Percentiles rank a stretch among this genome's conserved stretches.
Conservation (phyloP, 1,140 invertebrate genomes). For the Sarcophaga peregrina region DNA sequence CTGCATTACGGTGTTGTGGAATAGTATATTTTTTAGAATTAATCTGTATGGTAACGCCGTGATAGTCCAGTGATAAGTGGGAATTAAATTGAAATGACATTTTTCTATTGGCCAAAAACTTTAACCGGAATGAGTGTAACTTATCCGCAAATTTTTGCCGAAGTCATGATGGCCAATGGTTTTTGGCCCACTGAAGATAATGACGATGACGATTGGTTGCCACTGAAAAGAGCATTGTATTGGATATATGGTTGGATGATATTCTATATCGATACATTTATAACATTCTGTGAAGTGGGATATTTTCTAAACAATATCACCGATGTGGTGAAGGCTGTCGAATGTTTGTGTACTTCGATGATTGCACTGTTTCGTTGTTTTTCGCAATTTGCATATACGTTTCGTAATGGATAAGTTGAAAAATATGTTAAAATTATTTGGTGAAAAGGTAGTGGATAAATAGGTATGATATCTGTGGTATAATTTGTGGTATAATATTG, state of each 20-base stretch:
- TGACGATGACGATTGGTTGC: background rate
- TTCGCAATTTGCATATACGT: background rate
- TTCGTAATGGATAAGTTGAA: background rate
- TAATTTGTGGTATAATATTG: background rate
- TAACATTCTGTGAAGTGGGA: background rate
- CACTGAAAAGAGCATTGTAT: background rate
- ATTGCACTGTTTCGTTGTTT: background rate
- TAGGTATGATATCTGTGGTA: background rate
- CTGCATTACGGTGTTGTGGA: too few species aligned
- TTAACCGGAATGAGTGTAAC: background rate
- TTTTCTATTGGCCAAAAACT: background rate
- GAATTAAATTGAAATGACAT: background rate
- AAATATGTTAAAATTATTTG: background rate
- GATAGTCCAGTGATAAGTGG: background rate
- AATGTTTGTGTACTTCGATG: background rate
- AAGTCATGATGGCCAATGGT: background rate
- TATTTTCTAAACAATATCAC: background rate
- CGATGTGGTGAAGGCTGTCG: background rate
- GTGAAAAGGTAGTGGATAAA: conserved; percentile 5
- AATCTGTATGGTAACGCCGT: background rate
- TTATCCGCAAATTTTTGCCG: background rate
- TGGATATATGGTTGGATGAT: background rate
- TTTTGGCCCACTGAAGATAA: conserved; percentile 13
- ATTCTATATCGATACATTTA: background rate
- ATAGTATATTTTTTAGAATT: background rate